Evolutionary conservation across 2,797 vertebrate species (phyloP), one percentile per base, ranked within the genome.

Genomic region (Alosa sapidissima): DNA sequence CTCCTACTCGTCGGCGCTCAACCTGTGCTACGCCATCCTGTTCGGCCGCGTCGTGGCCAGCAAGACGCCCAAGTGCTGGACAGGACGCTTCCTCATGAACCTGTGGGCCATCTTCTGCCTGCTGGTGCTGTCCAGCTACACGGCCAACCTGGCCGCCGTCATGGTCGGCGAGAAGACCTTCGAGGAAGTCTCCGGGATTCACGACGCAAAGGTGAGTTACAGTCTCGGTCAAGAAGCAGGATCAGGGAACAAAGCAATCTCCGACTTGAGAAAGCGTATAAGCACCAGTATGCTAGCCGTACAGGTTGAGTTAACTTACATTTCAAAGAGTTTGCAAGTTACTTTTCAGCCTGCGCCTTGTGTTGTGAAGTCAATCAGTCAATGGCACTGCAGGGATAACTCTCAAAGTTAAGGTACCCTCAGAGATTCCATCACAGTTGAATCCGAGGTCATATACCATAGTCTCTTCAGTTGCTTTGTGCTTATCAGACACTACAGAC

Each of bases 1-100:
- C 95, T 99, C 98, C 88, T 99, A 97, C 91, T 98, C 97, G 7
- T 98, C 98, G 0, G 98, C 97, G 21, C 97, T 99, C 91, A 99
- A 97, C 89, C 97, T 99, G 49, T 99, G 98, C 95, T 99, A 99
- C 0, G 97, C 98, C 89, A 98, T 99, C 87, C 95, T 99, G 88
- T 99, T 98, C 0, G 97, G 98, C 28, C 97, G 97, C 87, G 98
- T 96, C 0, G 97, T 97, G 1, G 97, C 97, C 93, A 99, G 97
- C 93, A 98, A 99, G 93, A 88, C 86, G 7, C 97, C 93, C 0
- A 97, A 97, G 90, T 97, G 97, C 89, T 97, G 96, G 96, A 97
- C 97, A 33, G 96, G 96, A 86, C 95, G 96, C 16, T 97, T 97
- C 92, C 93, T 97, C 87, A 97, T 97, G 97, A 97, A 97, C 87